phyloP scores from a whole-genome alignment of 2,888 invertebrate genomes.

The Eudemis profundana region DNA sequence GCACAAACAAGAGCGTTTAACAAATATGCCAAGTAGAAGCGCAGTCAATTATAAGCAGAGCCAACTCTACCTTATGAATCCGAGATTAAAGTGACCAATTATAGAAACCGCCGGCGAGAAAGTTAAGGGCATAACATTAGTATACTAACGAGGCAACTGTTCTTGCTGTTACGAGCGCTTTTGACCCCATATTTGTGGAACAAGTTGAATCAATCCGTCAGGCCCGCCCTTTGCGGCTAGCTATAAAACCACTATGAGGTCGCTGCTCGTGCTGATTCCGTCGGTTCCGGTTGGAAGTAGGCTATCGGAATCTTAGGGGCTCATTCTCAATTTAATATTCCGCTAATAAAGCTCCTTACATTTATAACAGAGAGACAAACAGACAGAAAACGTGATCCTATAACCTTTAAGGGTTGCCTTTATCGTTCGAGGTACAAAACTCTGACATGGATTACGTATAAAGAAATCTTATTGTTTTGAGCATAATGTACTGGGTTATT shows the following conservation, averaged over 20 bases:
- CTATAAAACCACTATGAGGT: conserved; percentile 62
- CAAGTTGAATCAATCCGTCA: conserved; percentile 38
- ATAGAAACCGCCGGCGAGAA: conserved; percentile 33
- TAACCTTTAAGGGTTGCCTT: no score
- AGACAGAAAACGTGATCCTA: no score
- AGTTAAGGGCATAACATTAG: conserved; percentile 35
- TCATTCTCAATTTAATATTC: conserved; percentile 36
- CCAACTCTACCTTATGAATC: not conserved
- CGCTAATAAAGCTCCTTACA: not conserved
- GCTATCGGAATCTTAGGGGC: conserved; percentile 17
- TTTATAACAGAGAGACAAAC: no score
- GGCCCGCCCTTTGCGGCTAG: conserved; percentile 60
- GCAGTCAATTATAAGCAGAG: not conserved
- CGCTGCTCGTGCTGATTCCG: conserved; percentile 60
- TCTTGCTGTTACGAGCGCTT: conserved; percentile 45
- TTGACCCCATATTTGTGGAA: conserved; percentile 51
- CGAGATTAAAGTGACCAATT: conserved; percentile 13
- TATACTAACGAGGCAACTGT: conserved; percentile 26
- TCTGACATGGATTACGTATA: no score
- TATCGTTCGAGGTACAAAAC: no score
- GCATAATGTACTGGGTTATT: no score
- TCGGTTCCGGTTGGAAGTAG: conserved; percentile 59
- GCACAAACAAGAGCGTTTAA: no score
- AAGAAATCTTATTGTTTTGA: no score
- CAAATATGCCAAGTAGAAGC: no score